These are phyloP conservation scores for Batillaria attramentaria DNA, from an alignment of 1,140 invertebrate species.

Conservation along the genomic window DNA sequence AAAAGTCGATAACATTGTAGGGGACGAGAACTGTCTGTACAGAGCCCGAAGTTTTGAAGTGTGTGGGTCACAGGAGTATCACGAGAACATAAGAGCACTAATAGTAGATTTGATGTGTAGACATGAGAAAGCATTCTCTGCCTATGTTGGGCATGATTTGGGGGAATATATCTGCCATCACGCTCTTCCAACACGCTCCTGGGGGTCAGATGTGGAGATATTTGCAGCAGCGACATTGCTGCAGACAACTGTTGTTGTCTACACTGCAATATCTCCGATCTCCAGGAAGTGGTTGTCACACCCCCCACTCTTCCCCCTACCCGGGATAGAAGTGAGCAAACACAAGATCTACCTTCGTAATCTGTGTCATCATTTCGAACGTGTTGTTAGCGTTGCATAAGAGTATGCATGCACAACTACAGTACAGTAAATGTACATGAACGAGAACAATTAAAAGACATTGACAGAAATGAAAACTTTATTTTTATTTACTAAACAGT, in stretches of 20 bases:
- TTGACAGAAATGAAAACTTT: conserved; percentile 3
- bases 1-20: not conserved
- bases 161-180: not conserved
- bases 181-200: not conserved
- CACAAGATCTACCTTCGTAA: not conserved
- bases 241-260: conserved; percentile 3
- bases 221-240: not conserved
- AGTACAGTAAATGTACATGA: not conserved
- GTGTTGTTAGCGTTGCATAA: not conserved
- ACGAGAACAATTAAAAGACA: conserved; percentile 3
- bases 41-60: not conserved
- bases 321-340: not conserved
- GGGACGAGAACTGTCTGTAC: not conserved
- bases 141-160: not conserved
- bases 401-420: conserved; percentile 2
- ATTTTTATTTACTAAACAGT: conserved; percentile 4
- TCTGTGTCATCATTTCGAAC: not conserved
- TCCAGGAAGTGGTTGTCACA: not conserved
- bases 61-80: conserved; percentile 1
- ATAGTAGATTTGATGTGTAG: not conserved
- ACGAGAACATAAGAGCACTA: not conserved
- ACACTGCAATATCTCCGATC: not conserved
- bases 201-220: conserved; percentile 1
- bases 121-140: not conserved
- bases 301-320: not conserved